Evolutionary conservation across 2,888 invertebrate genomes (phyloP).

Genomic region (Lysandra coridon): DNA sequence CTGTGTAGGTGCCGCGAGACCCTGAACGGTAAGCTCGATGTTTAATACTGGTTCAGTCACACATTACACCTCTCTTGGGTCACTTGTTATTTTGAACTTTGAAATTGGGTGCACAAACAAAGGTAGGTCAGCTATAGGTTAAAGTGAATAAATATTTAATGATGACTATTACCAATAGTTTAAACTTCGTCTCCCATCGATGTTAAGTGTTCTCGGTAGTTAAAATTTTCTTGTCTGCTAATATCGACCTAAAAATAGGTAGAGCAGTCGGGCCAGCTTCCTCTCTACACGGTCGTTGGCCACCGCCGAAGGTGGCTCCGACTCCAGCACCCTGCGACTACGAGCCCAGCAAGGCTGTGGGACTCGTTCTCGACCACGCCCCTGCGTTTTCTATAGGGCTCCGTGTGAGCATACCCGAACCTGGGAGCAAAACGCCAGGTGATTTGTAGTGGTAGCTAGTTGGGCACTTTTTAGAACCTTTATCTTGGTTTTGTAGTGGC

Average conservation of each 20-base stretch:
- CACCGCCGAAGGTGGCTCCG: conserved; percentile 82
- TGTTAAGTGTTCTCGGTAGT: not conserved
- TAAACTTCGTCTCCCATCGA: not conserved
- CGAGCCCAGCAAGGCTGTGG: conserved; percentile 86
- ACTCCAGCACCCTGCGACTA: conserved; percentile 96
- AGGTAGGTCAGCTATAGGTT: not conserved
- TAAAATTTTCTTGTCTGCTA: not conserved
- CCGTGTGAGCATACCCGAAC: conserved; percentile 72
- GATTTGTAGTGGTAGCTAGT: conserved; percentile 38
- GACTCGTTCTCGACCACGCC: conserved; percentile 75
- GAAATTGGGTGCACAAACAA: conserved; percentile 40
- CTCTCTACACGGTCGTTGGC: conserved; percentile 89
- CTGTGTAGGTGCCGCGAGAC: conserved; percentile 62
- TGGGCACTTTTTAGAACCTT: conserved; percentile 11
- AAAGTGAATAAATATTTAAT: conserved; percentile 1
- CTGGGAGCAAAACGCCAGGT: conserved; percentile 79
- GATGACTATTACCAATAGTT: not conserved
- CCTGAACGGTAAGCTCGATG: conserved; percentile 47
- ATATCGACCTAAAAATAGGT: conserved; percentile 48
- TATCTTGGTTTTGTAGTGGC: not conserved
- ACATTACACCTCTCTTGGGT: conserved; percentile 52
- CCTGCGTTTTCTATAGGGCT: conserved; percentile 84
- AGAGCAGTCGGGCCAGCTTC: conserved; percentile 88
- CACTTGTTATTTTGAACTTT: conserved; percentile 41
- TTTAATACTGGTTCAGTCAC: conserved; percentile 56